Conservation (phyloP, 2,113 vertebrate genomes). For the Odocoileus hemionus region DNA sequence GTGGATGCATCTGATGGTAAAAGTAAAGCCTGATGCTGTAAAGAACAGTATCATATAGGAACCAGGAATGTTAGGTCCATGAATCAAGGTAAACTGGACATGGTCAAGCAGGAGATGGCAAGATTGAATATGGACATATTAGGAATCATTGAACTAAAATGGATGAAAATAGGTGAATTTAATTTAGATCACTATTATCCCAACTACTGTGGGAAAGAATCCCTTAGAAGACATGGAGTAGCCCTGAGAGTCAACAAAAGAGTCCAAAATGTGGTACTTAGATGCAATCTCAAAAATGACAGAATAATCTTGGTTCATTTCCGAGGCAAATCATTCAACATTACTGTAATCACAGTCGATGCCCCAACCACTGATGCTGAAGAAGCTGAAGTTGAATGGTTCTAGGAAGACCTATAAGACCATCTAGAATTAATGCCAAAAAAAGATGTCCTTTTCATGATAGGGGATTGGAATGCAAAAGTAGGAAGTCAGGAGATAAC, state of each 20-base stretch:
- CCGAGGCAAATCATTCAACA: neutral
- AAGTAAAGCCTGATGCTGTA: neutral
- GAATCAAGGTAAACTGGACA: neutral
- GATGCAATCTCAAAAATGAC: neutral
- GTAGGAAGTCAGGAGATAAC: neutral
- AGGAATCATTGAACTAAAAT: neutral
- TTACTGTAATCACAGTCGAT: neutral
- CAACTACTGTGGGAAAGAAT: neutral
- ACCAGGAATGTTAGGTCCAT: neutral
- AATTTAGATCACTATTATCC: neutral
- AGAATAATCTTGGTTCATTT: neutral
- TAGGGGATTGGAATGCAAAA: neutral
- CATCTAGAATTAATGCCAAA: neutral
- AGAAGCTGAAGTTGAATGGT: neutral
- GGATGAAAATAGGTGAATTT: neutral
- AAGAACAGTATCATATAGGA: neutral
- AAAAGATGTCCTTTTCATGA: neutral
- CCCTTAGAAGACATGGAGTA: neutral
- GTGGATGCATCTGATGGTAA: neutral
- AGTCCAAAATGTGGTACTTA: neutral
- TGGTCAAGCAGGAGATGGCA: neutral
- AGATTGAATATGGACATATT: neutral
- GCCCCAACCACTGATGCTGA: neutral
- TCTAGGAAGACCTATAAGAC: neutral
- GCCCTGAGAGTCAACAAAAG: neutral